phyloP scores from a whole-genome alignment of 2,888 invertebrate species.

The Vanessa cardui region DNA sequence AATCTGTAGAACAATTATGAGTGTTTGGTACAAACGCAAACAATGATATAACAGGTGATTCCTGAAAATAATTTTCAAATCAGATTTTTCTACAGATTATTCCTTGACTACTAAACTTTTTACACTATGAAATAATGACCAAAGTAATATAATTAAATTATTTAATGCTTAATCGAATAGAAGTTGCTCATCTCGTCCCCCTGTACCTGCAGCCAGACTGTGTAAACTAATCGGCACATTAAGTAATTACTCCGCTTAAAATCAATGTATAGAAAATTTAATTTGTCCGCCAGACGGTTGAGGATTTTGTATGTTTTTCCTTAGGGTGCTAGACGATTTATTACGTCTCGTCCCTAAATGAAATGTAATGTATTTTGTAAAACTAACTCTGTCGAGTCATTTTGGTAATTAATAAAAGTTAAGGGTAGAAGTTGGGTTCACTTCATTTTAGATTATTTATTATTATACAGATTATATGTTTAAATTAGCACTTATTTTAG shows the following conservation, averaged over 20 bases:
- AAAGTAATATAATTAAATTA: conserved; percentile 36
- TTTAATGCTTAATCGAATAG: conserved; percentile 33
- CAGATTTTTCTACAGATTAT: no score
- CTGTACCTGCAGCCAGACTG: conserved; percentile 55
- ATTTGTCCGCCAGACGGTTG: conserved; percentile 62
- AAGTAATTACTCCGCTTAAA: conserved; percentile 72
- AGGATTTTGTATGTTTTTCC: conserved; percentile 57
- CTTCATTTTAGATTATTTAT: no score
- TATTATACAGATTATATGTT: no score
- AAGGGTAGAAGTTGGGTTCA: background rate
- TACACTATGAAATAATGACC: background rate
- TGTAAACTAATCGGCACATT: conserved; percentile 74
- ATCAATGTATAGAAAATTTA: conserved; percentile 76
- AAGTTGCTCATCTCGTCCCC: conserved; percentile 62
- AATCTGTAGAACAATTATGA: no score
- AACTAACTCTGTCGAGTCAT: conserved; percentile 27
- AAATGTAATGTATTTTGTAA: conserved; percentile 21
- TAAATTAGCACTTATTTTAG: no score
- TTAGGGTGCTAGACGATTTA: conserved; percentile 22
- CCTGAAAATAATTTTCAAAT: no score
- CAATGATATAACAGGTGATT: no score
- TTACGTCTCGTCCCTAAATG: conserved; percentile 26
- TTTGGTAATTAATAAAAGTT: conserved; percentile 11
- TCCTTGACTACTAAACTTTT: no score
- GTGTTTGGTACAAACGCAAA: no score